Base-by-base conservation (phyloP, 1,140 invertebrate genomes). In the Babylonia areolata region DNA sequence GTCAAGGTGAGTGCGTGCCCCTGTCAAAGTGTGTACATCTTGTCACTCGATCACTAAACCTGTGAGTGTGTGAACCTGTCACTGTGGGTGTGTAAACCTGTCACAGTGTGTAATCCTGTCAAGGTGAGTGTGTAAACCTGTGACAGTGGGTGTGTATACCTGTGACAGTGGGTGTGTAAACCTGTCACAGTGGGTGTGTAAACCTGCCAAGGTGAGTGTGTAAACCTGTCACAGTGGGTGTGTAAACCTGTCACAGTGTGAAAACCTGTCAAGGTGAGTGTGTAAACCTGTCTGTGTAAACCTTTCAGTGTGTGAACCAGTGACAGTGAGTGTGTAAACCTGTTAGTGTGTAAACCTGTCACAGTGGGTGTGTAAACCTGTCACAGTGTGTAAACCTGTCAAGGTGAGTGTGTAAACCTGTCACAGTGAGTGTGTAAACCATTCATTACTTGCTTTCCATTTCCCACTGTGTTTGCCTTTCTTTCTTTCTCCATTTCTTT, bases 1-100 rank as follows among this genome's bases (percentile, higher is more conserved):
- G 84, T 90, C 40, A 90, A 88, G 86, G 91, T 90, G 83, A 81
- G 11, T 79, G 1, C 28, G 28, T n/a, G 15, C 0, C 9, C 46
- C 46, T 51, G 46, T 12, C 46, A 51, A 51, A 12, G 46, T 51
- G 17, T 3, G 17, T n/a, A n/a, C n/a, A 51, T 12, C 46, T 17
- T 51, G 46, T 51, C 46, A 51, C 9, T 9, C n/a, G n/a, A n/a
- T n/a, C n/a, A n/a, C n/a, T n/a, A n/a, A n/a, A n/a, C 46, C 46
- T 51, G 46, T 12, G 9, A 51, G 17, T 51, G 46, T 51, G 17
- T 3, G 17, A 51, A 51, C 46, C 46, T 51, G 46, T 51, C 46
- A 51, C 9, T 9, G 46, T 3, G 17, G 17, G 46, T 51, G 46
- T 51, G 46, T 51, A 9, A 1, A 51, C 46, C 46, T 51, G 46